A percentile compares a stretch with the other conserved stretches of the same genome.
Conservation (phyloP, 1,140 invertebrate genomes). For the Caenorhabditis brenneri region DNA sequence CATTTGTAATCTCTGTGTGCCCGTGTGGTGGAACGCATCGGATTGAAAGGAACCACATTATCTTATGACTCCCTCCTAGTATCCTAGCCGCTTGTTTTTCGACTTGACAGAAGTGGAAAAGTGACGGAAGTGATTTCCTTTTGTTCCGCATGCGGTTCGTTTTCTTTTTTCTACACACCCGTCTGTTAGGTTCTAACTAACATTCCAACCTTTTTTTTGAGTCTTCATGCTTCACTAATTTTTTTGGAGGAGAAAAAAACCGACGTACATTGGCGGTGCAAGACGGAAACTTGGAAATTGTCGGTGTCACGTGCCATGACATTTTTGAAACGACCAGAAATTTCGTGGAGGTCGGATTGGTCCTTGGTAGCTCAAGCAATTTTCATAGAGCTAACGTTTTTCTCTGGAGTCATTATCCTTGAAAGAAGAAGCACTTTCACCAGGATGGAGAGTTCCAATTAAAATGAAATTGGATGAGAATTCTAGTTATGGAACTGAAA, state of each 20-base stretch:
- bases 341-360: conserved; percentile 14
- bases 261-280: not conserved
- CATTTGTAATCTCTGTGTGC: not conserved
- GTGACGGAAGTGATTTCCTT: conserved; percentile 33
- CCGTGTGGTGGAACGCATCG: not conserved
- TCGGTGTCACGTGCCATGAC: not conserved
- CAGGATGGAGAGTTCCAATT: too few relatives aligned
- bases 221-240: conserved; percentile 24
- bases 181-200: not conserved
- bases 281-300: conserved; percentile 2
- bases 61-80: conserved; percentile 8
- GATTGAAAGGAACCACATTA: conserved; percentile 24
- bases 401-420: too few relatives aligned
- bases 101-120: conserved; percentile 16
- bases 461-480: too few relatives aligned
- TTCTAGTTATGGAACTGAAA: too few relatives aligned
- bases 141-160: conserved; percentile 4
- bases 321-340: conserved; percentile 8
- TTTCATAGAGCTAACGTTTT: too few relatives aligned
- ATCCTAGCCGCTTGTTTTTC: conserved; percentile 4
- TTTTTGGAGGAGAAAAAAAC: not conserved
- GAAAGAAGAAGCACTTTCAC: too few relatives aligned
- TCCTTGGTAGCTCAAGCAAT: not conserved
- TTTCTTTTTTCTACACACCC: conserved; percentile 1
- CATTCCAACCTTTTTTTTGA: not conserved